Base-by-base conservation (phyloP, 2,888 invertebrate species). In the Axea sp. region DNA sequence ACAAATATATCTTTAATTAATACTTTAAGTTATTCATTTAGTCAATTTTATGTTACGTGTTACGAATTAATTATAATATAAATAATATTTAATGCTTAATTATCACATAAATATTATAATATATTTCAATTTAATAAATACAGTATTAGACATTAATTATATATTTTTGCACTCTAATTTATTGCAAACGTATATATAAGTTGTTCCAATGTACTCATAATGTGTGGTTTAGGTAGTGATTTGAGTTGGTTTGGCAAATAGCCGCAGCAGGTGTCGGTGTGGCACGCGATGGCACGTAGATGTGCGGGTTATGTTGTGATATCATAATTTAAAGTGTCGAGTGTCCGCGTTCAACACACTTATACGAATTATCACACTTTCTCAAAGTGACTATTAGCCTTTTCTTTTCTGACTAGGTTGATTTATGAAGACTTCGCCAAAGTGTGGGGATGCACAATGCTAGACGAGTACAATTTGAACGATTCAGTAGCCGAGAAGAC, bases 361-460 rank as follows among this genome's bases (percentile, higher is more conserved):
- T 31, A 31, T 43, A 43, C 17, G 39, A 55, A 65, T 55, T 55
- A 55, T 55, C 47, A 39, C 43, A 30, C 37, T 55, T 55, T 55
- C 35, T 55, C 55, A 55, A 37, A 57, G 47, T 55, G 47, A 43
- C 35, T 55, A 67, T 67, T 45, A 57, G 31, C 51, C 39, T 14
- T 53, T 65, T 53, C 53, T 65, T 65, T 65, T 24, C 53, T 17
- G 19, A 43, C 28, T 53, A 19, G 8, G 55, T 57, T 55, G 65
- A 65, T 65, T 65, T 65, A 65, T 26, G 45, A 55, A 26, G 31
- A 41, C 17, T 12, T 6, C 57, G 31, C 19, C 30, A 47, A 47
- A 33, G 49, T 26, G 26, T 59, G 33, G 41, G 51, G 49, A 59
- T 31, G 68, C 19, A 45, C 28, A 45, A 51, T 35, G 53, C 47